phyloP scores from a whole-genome alignment of 2,797 vertebrate species.

The Macroramphosus scolopax region DNA sequence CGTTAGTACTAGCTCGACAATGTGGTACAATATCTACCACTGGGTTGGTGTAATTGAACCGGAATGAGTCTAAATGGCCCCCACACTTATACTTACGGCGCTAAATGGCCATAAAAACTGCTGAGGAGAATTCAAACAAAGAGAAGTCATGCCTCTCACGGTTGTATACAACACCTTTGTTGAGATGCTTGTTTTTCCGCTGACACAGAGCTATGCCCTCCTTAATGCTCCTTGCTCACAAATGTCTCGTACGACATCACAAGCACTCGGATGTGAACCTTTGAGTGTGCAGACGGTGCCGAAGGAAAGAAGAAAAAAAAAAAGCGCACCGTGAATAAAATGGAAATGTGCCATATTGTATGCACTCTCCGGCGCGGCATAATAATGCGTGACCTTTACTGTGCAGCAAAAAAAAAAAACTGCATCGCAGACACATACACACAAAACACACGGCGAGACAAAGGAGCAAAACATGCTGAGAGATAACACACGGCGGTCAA shows the following conservation, averaged over 20 bases:
- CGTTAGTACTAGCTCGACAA: slow-evolving; percentile 59
- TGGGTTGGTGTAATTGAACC: slow-evolving; percentile 45
- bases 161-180: slow-evolving; percentile 29
- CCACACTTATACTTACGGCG: slow-evolving; percentile 30
- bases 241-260: no score
- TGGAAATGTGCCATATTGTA: slow-evolving; percentile 2
- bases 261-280: slow-evolving; percentile 3
- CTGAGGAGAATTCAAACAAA: slow-evolving; percentile 42
- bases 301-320: no score
- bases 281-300: neutral
- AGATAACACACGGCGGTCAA: slow-evolving; percentile 59
- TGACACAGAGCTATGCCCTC: slow-evolving; percentile 20
- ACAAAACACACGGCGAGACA: slow-evolving; percentile 11
- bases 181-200: slow-evolving; percentile 36
- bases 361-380: slow-evolving; percentile 3
- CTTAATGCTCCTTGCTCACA: slow-evolving; percentile 6
- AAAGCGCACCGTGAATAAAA: neutral
- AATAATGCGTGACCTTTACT: slow-evolving; percentile 57
- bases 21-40: slow-evolving; percentile 47
- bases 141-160: slow-evolving; percentile 4
- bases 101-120: slow-evolving; percentile 41
- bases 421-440: neutral
- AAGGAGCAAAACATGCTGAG: slow-evolving; percentile 39
- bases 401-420: slow-evolving; percentile 10
- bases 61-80: slow-evolving; percentile 54